Evolutionary conservation across 2,888 invertebrate species (phyloP), one percentile per base, ranked within the genome.

Genomic region (Acronicta alni): DNA sequence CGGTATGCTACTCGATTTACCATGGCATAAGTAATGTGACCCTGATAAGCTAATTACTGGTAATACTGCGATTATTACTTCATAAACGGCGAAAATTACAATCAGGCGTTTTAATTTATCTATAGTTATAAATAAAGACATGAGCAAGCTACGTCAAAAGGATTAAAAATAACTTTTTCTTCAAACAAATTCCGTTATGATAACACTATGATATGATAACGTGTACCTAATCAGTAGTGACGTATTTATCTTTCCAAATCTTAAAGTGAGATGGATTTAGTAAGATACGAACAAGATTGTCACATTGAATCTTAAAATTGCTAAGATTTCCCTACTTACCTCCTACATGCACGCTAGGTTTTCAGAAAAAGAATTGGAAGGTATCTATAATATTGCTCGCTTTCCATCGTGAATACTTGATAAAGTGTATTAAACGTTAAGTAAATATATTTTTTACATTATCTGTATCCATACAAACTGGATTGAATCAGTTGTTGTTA

Each of bases 151-250:
- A 75, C 81, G 76, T 77, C 72, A 68, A 75, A 79, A 73, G 68
- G 78, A 82, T 88, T 85, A 83, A 78, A 86, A 83, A 84, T 82
- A 86, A 81, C 82, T 82, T 84, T 84, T 82, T 80, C 83, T 82
- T 67, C 83, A 85, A 88, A 86, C 83, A 85, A 81, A 82, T 85
- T 86, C 81, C 81, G 54, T 71, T 76, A 61, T 73, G 85, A 87
- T 87, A 87, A 84, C 71, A 69, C 44, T 58, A 64, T 60, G 83
- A 84, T 82, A 84, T 82, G 81, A 76, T 81, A 75, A 53, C 68
- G 54, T 72, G 20, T 67, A n/a, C n/a, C n/a, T n/a, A 56, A 47
- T 52, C 48, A 59, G 43, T 17, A 16, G 46, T 74, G 64, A 67
- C 63, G 66, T 61, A 60, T 45, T 38, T 54, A 45, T 51, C 16